These are phyloP conservation scores for Podarcis lilfordi DNA, from an alignment of 2,797 vertebrate species.

Conservation along the genomic window DNA sequence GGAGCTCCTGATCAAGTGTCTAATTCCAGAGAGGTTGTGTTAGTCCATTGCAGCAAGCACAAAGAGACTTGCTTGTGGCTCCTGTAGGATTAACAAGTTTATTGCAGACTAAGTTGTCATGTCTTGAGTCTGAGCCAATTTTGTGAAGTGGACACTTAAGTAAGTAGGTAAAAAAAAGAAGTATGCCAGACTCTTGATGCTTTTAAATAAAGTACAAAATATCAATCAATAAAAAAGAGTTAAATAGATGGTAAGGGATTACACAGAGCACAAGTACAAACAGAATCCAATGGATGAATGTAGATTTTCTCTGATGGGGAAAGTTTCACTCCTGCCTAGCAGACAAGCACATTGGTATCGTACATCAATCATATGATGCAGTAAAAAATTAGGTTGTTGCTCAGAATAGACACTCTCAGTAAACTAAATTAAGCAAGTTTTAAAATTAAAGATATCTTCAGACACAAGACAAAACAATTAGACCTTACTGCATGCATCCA, in stretches of 20 bases:
- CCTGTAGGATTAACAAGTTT: not conserved
- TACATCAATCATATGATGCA: not conserved
- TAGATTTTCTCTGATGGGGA: not conserved
- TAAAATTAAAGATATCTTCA: conserved; percentile 1
- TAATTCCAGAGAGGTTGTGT: not conserved
- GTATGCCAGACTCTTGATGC: not conserved
- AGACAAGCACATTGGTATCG: not conserved
- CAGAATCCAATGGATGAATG: not conserved
- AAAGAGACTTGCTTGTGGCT: not conserved
- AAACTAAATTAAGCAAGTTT: not conserved
- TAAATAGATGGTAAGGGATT: not conserved
- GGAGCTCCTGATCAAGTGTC: not conserved
- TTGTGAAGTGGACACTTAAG: not conserved
- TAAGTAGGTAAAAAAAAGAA: not conserved
- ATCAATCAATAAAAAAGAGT: not conserved
- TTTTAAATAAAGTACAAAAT: not conserved
- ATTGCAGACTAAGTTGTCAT: not conserved
- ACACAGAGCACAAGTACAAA: not conserved
- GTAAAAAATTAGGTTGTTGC: not conserved
- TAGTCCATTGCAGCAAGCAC: not conserved
- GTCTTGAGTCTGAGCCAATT: not conserved
- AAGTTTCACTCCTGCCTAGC: not conserved
- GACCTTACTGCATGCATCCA: not conserved
- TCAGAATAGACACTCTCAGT: not conserved
- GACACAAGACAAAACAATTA: conserved; percentile 2